Percentiles rank a stretch among this genome's conserved stretches.
phyloP scores from a whole-genome alignment of 2,888 invertebrate species.

The Heliconius sara region DNA sequence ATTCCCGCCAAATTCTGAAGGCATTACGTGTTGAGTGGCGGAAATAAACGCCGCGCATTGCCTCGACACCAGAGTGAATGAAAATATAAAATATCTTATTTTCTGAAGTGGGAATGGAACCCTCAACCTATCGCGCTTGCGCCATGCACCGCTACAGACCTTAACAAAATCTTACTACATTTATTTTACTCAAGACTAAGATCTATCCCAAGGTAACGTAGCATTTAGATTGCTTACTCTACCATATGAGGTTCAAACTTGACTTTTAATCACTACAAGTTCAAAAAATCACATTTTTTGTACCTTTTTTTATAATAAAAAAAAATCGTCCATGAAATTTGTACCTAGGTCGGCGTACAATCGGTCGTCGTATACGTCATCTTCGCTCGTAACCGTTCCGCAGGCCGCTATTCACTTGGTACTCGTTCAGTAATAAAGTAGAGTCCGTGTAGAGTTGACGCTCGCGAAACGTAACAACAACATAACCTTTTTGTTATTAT shows the following conservation, averaged over 20 bases:
- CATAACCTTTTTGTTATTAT: constrained; percentile 67
- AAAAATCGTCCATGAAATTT: constrained; percentile 13
- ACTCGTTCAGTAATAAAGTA: constrained; percentile 64
- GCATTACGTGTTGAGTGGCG: too few species aligned
- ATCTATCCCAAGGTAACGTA: neutral
- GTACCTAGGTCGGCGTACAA: constrained; percentile 12
- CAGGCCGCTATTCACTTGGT: constrained; percentile 46
- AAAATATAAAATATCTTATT: too few species aligned
- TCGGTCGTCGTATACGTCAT: constrained; percentile 34
- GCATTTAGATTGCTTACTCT: constrained; percentile 1
- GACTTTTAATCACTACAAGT: neutral
- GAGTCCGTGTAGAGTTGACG: constrained; percentile 61
- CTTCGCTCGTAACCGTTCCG: constrained; percentile 44
- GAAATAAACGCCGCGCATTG: too few species aligned
- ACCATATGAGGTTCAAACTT: constrained; percentile 1
- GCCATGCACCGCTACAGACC: too few species aligned
- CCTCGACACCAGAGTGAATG: too few species aligned
- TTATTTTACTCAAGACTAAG: neutral
- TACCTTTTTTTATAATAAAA: neutral
- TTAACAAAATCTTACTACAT: neutral
- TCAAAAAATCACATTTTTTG: neutral
- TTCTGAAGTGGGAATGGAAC: too few species aligned
- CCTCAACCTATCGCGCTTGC: too few species aligned
- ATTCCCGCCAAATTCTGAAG: too few species aligned
- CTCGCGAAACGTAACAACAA: constrained; percentile 62